Base-by-base conservation (phyloP, 2,888 invertebrate genomes). In the Adelphocoris suturalis region DNA sequence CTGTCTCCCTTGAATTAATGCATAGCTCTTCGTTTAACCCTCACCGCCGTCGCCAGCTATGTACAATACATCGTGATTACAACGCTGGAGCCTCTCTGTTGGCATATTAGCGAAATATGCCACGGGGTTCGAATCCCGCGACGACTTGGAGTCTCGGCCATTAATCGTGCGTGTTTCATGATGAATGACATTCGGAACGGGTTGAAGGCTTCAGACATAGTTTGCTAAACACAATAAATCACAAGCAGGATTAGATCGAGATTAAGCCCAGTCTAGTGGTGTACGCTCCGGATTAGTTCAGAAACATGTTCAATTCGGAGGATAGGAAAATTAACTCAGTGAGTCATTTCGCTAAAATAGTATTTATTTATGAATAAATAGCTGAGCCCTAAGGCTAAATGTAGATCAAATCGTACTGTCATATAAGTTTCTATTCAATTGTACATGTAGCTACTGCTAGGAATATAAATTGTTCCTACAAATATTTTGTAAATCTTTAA, bases 1-100 rank as follows among this genome's bases (percentile, higher is more conserved):
- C 68, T 86, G 86, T 68, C 86, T 75, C 76, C 75, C 23, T 86
- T 68, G 76, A 86, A 86, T 86, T 86, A 86, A 86, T 86, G 86
- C 86, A 86, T 86, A 46, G 86, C 48, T 27, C 82, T 82, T 52
- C 23, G 68, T 68, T 68, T 52, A 75, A 47, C 68, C 86, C 68
- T 11, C 86, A 4, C 68, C 75, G 12, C 57, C 61, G 48, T 19
- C 37, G 27, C 52, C 48, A 1, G 9, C 9, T 28, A 0, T 37
- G 37, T 37, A 28, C 85, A 85, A 52, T 55, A 85, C 85, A 85
- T 85, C 85, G 57, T 85, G 85, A 85, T 85, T 28, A 85, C 61
- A 23, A 61, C 61, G 52, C 28, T 52, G n/a, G 57, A 19, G 16
- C 57, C 48, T 19, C 68, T 19, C 23, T 68, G 5, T 23, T n/a